These are phyloP conservation scores for Gymnocypris eckloni DNA, from an alignment of 2,797 vertebrate species.

Conservation along the genomic window DNA sequence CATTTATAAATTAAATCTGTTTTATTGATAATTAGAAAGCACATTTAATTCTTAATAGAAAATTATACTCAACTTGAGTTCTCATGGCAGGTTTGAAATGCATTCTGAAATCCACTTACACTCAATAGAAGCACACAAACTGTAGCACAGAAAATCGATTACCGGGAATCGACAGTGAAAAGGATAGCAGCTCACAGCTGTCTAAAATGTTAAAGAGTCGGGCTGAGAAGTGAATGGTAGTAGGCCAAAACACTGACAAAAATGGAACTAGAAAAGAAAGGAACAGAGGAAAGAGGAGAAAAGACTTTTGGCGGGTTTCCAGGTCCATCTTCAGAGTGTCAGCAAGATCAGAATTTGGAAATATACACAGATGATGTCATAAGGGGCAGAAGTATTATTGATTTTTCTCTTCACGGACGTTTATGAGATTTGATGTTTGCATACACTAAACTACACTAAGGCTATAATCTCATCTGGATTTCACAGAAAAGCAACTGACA, in stretches of 20 bases:
- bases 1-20: neutral
- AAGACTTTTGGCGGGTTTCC: slow-evolving; percentile 8
- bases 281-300: neutral
- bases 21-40: neutral
- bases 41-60: neutral
- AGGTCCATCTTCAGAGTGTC: slow-evolving; percentile 17
- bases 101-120: slow-evolving; percentile 6
- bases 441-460: neutral
- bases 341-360: slow-evolving; percentile 2
- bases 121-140: slow-evolving; percentile 4
- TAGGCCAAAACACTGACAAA: slow-evolving; percentile 25
- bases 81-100: slow-evolving; percentile 15
- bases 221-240: slow-evolving; percentile 29
- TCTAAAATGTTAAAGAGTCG: slow-evolving; percentile 34
- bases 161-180: neutral
- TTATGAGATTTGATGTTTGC: neutral
- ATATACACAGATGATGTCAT: slow-evolving; percentile 34
- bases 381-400: slow-evolving; percentile 14
- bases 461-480: neutral
- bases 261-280: slow-evolving; percentile 5
- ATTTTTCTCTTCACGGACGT: slow-evolving; percentile 15
- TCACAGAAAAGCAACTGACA: neutral
- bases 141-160: slow-evolving; percentile 20
- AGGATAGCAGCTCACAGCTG: slow-evolving; percentile 53
- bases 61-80: neutral